These are phyloP conservation scores for Cnemophilus loriae DNA, from an alignment of 2,113 vertebrate genomes.

Conservation along the genomic window DNA sequence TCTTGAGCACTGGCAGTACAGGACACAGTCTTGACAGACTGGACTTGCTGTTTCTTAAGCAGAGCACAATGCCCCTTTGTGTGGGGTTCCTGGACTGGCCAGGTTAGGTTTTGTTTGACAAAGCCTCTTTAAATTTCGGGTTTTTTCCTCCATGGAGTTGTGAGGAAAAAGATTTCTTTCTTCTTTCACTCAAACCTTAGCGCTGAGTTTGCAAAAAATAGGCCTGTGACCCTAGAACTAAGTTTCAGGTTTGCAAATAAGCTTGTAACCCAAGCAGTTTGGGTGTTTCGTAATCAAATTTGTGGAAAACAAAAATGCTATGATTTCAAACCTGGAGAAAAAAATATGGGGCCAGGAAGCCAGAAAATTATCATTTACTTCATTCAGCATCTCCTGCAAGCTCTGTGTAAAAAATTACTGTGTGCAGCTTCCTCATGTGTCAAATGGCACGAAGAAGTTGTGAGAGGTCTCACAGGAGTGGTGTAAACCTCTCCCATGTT, in stretches of 20 bases:
- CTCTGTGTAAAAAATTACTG: neutral
- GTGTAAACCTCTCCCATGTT: neutral
- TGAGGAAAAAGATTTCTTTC: slow-evolving; percentile 48
- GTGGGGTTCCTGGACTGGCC: neutral
- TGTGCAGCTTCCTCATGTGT: neutral
- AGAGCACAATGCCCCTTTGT: slow-evolving; percentile 34
- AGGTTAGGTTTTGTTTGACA: slow-evolving; percentile 42
- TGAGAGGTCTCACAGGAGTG: neutral
- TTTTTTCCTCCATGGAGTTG: neutral
- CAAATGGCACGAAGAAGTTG: neutral
- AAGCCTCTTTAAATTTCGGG: slow-evolving; percentile 23
- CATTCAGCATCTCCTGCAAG: neutral
- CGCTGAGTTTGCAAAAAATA: neutral
- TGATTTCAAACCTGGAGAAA: neutral
- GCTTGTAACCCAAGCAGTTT: neutral
- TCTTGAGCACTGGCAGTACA: neutral
- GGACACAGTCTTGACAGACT: neutral
- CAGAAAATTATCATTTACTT: neutral
- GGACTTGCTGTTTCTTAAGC: neutral
- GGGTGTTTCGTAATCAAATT: neutral
- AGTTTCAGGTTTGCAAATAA: slow-evolving; percentile 31
- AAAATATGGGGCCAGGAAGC: neutral
- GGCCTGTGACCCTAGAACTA: neutral
- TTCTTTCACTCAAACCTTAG: slow-evolving; percentile 8
- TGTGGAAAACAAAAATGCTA: neutral